Percentiles rank a stretch among this genome's conserved stretches.
Evolutionary conservation across 2,888 invertebrate species (phyloP).

Genomic region (Harpagoxenus sublaevis): DNA sequence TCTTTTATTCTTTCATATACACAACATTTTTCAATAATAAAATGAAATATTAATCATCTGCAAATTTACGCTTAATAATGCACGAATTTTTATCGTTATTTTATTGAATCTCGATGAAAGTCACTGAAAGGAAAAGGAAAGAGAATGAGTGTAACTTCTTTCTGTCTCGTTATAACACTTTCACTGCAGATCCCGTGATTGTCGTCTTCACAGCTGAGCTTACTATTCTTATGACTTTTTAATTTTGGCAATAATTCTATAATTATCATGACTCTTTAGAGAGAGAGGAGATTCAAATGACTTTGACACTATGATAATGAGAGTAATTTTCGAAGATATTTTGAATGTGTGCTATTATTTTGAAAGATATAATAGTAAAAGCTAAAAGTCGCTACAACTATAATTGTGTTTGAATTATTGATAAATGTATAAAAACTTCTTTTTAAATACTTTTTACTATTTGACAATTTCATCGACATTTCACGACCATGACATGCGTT

Average conservation of each 20-base stretch:
- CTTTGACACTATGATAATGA: not conserved
- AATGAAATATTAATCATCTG: not conserved
- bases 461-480: no score
- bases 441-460: no score
- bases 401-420: not conserved
- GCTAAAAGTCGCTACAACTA: not conserved
- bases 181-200: constrained; percentile 81
- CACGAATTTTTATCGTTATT: not conserved
- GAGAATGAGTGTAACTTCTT: constrained; percentile 61
- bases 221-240: constrained; percentile 61
- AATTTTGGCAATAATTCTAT: not conserved
- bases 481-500: no score
- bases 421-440: not conserved
- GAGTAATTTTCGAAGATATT: not conserved
- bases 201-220: constrained; percentile 23
- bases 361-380: not conserved
- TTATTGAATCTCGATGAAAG: constrained; percentile 29
- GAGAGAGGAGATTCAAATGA: not conserved
- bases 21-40: not conserved
- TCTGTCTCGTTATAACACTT: constrained; percentile 79
- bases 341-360: not conserved
- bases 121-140: constrained; percentile 62
- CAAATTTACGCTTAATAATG: not conserved
- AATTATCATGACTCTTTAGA: not conserved
- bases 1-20: not conserved